Evolutionary conservation across 1,140 invertebrate species (phyloP), one percentile per base, ranked within the genome.

Genomic region (Augochlora pura): DNA sequence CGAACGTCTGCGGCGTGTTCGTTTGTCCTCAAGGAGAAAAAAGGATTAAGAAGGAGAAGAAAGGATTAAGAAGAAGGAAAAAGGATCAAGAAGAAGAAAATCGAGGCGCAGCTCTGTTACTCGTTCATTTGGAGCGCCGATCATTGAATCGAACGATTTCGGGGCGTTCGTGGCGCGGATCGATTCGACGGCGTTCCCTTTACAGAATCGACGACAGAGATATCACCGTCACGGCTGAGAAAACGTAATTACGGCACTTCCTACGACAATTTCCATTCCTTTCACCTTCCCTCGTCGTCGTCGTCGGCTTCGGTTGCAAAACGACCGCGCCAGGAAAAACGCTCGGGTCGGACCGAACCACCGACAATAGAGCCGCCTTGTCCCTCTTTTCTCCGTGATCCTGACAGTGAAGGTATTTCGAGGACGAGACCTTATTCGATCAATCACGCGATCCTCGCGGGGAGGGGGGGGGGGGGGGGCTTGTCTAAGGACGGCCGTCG

Each of bases 361-460:
- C 14, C 21, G 16, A 27, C 49, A 27, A 27, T 52, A 32, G 27
- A 66, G 27, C 23, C 46, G 23, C 23, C 46, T 57, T 67, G 73
- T 75, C 64, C 74, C 54, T 69, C 65, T 76, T 67, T 57, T 42
- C n/a, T 25, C 63, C 57, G 25, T 69, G 66, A 75, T 75, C 73
- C 63, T 75, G 73, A 67, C 73, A 75, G 38, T 75, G 73, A 67
- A 75, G 73, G 49, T 67, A 67, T 57, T 52, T 67, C 49, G 63
- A 75, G 63, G 73, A 75, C 73, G 73, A 57, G 63, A 57, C 49
- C 73, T 75, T 75, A 75, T 57, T 75, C 73, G 63, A 57, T 75
- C 63, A 14, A 75, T 75, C 72, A 75, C 72, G 72, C 63, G 62
- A 75, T 67, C 49, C 49, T 57, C 73, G n/a, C n/a, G n/a, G n/a